These are phyloP conservation scores for Agapornis canus DNA, from an alignment of 2,797 vertebrate genomes.

Conservation along the genomic window DNA sequence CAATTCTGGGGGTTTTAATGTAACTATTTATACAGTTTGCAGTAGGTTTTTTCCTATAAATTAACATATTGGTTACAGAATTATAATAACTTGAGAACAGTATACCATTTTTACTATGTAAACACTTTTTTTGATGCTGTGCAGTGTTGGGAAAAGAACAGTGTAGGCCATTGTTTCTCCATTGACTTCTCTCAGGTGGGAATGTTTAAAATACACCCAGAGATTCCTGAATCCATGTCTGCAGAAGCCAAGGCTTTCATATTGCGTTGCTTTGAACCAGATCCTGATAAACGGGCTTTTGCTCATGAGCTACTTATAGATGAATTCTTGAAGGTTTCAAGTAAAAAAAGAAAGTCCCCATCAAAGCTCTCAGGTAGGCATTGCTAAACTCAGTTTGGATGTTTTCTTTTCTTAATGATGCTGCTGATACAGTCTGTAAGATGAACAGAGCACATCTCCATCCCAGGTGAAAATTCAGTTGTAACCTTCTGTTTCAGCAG, in stretches of 20 bases:
- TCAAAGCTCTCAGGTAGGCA: constrained; percentile 85
- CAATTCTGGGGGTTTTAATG: accelerated
- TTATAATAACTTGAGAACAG: not conserved
- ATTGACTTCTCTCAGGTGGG: constrained; percentile 84
- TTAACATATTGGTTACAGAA: not conserved
- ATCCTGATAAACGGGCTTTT: constrained; percentile 91
- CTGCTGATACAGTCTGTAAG: not conserved
- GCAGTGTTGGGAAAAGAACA: not conserved
- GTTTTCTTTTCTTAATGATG: not conserved
- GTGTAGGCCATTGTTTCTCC: not conserved
- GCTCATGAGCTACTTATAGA: constrained; percentile 91
- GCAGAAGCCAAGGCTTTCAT: constrained; percentile 95
- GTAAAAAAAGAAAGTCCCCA: constrained; percentile 90
- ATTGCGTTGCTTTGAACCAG: constrained; percentile 94
- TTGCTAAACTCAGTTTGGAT: not conserved
- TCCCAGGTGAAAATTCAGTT: not conserved
- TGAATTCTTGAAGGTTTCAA: constrained; percentile 97
- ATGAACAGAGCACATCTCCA: not conserved
- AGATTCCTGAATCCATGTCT: constrained; percentile 98
- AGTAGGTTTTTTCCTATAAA: not conserved
- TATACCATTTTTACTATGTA: not conserved
- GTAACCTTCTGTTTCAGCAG: not conserved
- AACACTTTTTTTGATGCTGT: not conserved
- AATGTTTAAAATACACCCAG: constrained; percentile 99
- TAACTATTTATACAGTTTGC: not conserved